Conservation (phyloP, 2,888 invertebrate species). For the Philonicus albiceps region DNA sequence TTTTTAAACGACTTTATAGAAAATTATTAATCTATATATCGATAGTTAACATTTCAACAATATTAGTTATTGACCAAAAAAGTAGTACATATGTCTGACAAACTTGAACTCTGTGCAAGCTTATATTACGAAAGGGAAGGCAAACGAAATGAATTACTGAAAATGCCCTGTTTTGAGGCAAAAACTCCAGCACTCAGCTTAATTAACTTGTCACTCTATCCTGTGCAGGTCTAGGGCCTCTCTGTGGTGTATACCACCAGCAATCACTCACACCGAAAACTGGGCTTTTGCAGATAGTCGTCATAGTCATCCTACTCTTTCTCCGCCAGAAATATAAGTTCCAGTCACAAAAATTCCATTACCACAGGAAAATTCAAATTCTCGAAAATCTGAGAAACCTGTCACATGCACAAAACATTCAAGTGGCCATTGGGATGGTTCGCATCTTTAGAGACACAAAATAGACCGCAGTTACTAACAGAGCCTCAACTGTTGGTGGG, state of each 20-base stretch:
- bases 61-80: neutral
- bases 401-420: constrained; percentile 8
- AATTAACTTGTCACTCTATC: constrained; percentile 8
- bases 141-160: neutral
- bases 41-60: neutral
- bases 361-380: neutral
- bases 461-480: neutral
- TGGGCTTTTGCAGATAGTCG: neutral
- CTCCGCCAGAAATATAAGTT: neutral
- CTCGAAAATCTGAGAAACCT: neutral
- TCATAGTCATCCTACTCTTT: neutral
- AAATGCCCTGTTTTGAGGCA: neutral
- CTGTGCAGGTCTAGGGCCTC: neutral
- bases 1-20: too few species aligned
- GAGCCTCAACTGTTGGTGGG: neutral
- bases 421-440: neutral
- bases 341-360: neutral
- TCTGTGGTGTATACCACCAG: neutral
- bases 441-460: neutral
- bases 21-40: neutral
- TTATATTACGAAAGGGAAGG: neutral
- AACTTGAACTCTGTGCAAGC: neutral
- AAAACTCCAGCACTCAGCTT: constrained; percentile 11
- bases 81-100: neutral
- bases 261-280: neutral